These are phyloP conservation scores for Aleiodes testaceus DNA, from an alignment of 2,888 invertebrate species.

Conservation along the genomic window DNA sequence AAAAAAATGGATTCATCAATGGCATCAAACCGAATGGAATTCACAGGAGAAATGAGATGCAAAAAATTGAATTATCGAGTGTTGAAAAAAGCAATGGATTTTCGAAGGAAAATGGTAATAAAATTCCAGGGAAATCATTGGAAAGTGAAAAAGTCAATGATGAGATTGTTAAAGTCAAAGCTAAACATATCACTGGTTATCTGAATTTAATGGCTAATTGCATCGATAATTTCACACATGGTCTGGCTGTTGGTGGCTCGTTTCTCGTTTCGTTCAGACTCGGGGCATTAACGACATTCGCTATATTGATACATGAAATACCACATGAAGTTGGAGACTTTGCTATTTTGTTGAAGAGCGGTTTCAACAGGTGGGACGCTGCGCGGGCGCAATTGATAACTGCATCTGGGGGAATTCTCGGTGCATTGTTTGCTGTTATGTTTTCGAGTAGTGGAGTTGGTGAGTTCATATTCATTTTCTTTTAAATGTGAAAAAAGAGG, in stretches of 20 bases:
- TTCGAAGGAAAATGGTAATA: not conserved
- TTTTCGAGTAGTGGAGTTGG: conserved; percentile 90
- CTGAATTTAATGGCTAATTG: conserved; percentile 96
- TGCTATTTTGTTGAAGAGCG: conserved; percentile 93
- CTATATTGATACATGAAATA: conserved; percentile 94
- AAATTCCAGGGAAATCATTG: not conserved
- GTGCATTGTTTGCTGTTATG: conserved; percentile 89
- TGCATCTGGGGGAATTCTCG: conserved; percentile 90
- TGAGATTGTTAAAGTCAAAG: conserved; percentile 44
- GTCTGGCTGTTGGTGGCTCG: conserved; percentile 97
- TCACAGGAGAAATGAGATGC: conserved; percentile 26
- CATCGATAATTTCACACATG: conserved; percentile 99
- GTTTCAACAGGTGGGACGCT: conserved; percentile 95
- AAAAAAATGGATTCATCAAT: conserved; percentile 53
- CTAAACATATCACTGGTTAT: conserved; percentile 82
- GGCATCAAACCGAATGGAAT: conserved; percentile 23
- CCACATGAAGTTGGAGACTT: conserved; percentile 99
- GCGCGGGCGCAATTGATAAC: conserved; percentile 95
- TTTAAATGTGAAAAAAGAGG: no score
- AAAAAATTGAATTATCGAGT: conserved; percentile 17
- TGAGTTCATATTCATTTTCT: conserved; percentile 67
- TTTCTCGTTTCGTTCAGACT: conserved; percentile 93
- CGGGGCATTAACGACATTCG: conserved; percentile 93
- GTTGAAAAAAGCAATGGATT: conserved; percentile 2
- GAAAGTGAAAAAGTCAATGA: not conserved